phyloP scores from a whole-genome alignment of 1,140 invertebrate species.

The Eriocheir sinensis region DNA sequence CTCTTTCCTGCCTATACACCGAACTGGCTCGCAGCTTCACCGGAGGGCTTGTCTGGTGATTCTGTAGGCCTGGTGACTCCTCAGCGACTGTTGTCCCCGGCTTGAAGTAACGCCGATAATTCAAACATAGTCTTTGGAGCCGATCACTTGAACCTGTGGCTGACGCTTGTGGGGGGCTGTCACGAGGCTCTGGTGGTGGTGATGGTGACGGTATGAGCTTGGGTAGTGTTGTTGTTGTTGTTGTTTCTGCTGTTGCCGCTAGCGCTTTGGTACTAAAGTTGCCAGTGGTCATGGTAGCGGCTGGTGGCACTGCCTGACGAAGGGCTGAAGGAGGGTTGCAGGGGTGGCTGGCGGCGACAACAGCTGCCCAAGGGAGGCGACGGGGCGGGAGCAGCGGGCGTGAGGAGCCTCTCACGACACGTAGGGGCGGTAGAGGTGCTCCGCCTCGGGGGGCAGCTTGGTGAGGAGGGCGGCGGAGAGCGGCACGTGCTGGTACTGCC shows the following conservation, averaged over 20 bases:
- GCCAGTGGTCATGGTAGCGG: not conserved
- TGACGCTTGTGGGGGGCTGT: not conserved
- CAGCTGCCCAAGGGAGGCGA: not conserved
- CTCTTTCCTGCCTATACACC: too few relatives aligned
- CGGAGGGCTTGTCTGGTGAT: too few relatives aligned
- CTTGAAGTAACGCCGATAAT: too few relatives aligned
- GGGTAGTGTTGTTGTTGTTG: too few relatives aligned
- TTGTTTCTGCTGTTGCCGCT: too few relatives aligned
- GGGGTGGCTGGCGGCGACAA: not conserved
- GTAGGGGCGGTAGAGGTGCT: constrained; percentile 75
- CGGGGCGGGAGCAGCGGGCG: not conserved
- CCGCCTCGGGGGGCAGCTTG: constrained; percentile 73
- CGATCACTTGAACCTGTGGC: not conserved
- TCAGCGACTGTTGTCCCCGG: too few relatives aligned
- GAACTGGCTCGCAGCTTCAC: too few relatives aligned
- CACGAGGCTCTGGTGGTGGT: not conserved
- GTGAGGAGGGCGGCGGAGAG: constrained; percentile 72
- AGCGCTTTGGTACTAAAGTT: too few relatives aligned
- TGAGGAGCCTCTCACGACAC: constrained; percentile 62
- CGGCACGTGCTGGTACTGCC: constrained; percentile 73
- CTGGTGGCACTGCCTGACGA: not conserved
- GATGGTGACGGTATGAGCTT: not conserved
- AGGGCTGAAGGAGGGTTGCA: not conserved
- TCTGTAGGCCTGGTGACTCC: too few relatives aligned
- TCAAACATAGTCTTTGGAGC: too few relatives aligned